Evolutionary conservation across 1,140 invertebrate genomes (phyloP).

Genomic region (Capitella teleta): DNA sequence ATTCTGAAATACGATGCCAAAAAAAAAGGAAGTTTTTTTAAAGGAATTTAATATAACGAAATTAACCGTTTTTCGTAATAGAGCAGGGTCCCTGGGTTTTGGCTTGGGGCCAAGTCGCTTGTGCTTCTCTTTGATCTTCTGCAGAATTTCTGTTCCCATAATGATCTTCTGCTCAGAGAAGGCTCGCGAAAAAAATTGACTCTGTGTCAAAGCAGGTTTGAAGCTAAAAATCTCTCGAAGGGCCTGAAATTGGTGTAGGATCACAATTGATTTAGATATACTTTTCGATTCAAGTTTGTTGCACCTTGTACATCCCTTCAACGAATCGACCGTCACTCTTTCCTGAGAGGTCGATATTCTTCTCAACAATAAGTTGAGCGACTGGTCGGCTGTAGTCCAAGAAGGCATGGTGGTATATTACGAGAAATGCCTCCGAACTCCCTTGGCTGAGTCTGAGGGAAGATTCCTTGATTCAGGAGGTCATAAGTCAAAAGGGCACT

Average conservation of each 20-base stretch:
- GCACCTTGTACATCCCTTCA: slow-evolving; percentile 23
- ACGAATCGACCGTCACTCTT: slow-evolving; percentile 24
- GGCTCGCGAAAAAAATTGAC: slow-evolving; percentile 23
- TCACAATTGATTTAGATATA: not conserved
- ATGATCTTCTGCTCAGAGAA: slow-evolving; percentile 26
- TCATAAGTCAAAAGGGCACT: not conserved
- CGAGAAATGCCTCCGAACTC: slow-evolving; percentile 15
- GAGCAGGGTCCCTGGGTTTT: no score
- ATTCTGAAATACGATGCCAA: no score
- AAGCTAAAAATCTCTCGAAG: slow-evolving; percentile 23
- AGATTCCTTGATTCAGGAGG: not conserved
- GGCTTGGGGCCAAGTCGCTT: not conserved
- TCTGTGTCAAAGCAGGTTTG: slow-evolving; percentile 23
- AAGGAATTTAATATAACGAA: no score
- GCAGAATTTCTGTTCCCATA: slow-evolving; percentile 22
- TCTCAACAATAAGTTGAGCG: slow-evolving; percentile 15
- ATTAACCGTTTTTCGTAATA: no score
- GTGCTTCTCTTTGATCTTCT: slow-evolving; percentile 15
- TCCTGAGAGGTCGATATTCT: slow-evolving; percentile 22
- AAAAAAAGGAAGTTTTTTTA: no score
- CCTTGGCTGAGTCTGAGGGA: slow-evolving; percentile 18
- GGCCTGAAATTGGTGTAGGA: slow-evolving; percentile 15
- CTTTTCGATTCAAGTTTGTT: not conserved
- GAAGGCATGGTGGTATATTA: slow-evolving; percentile 25
- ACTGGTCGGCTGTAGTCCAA: slow-evolving; percentile 18